Percentiles rank a stretch among this genome's conserved stretches.
These are phyloP conservation scores for Gnathonemus longibarbis DNA, from an alignment of 2,113 vertebrate genomes.

Conservation along the genomic window DNA sequence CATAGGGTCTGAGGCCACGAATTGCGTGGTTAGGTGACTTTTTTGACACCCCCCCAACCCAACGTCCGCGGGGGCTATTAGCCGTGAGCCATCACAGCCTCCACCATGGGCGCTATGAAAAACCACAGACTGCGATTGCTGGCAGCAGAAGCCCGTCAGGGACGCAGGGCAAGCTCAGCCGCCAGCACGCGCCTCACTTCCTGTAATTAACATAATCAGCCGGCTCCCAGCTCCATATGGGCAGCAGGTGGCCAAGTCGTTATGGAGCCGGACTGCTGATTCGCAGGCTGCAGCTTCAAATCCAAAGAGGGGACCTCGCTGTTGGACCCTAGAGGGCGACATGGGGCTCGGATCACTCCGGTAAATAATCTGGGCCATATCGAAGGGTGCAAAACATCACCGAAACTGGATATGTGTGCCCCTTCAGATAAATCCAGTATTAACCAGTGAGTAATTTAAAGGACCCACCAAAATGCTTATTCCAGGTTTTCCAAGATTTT, in stretches of 20 bases:
- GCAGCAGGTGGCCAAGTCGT: background rate
- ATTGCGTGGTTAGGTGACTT: background rate
- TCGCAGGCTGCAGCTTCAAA: background rate
- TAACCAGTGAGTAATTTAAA: background rate
- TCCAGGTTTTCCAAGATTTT: background rate
- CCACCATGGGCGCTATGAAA: background rate
- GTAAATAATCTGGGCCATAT: background rate
- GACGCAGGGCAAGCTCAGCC: background rate
- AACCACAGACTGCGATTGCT: background rate
- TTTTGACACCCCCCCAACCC: background rate
- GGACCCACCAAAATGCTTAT: background rate
- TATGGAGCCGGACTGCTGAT: background rate
- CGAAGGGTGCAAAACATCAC: background rate
- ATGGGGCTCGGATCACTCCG: background rate
- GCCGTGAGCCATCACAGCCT: constrained; percentile 32
- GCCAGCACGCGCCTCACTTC: background rate
- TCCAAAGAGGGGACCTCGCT: background rate
- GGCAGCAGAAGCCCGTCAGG: background rate
- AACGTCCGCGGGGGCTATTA: constrained; percentile 27
- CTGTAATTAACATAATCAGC: constrained; percentile 3
- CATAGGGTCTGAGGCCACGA: background rate
- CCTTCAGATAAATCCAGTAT: background rate
- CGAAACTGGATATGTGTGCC: background rate
- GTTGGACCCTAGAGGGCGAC: background rate
- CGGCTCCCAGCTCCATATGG: background rate